Conservation (phyloP, 53 echinoderm and acorn worm genomes). For the Stichopus horrens region DNA sequence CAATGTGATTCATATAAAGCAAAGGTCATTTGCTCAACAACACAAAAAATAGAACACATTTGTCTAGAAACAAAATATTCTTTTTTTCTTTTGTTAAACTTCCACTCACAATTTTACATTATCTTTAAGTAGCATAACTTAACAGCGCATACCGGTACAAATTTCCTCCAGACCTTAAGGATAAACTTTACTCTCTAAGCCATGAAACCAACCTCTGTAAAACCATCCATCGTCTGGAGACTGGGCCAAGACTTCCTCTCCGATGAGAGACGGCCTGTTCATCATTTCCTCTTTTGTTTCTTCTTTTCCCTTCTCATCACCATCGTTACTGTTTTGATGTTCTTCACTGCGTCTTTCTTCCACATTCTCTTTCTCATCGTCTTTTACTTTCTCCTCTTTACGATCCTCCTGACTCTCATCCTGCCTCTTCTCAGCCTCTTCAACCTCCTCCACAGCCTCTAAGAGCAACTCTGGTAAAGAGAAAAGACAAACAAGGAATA, state of each 20-base stretch:
- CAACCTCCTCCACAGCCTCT: neutral
- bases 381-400: neutral
- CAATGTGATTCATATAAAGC: no score
- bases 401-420: neutral
- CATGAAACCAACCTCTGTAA: slow-evolving; percentile 67
- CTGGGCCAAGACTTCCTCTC: slow-evolving; percentile 85
- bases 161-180: neutral
- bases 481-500: neutral
- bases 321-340: neutral
- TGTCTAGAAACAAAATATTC: neutral
- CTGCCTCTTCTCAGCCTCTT: neutral
- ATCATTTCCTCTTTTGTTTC: slow-evolving; percentile 32
- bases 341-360: slow-evolving; percentile 17
- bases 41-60: neutral
- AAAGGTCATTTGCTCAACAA: no score
- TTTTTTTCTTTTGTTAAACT: neutral
- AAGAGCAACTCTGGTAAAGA: slow-evolving; percentile 13
- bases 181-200: neutral
- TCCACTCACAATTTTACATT: neutral
- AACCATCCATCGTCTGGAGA: slow-evolving; percentile 91
- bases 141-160: neutral
- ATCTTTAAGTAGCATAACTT: neutral
- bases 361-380: slow-evolving; percentile 21
- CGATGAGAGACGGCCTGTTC: slow-evolving; percentile 45
- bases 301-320: slow-evolving; percentile 13